A percentile compares a stretch with the other conserved stretches of the same genome.
phyloP scores from a whole-genome alignment of 2,888 invertebrate species.

The Apocheima hispidaria region DNA sequence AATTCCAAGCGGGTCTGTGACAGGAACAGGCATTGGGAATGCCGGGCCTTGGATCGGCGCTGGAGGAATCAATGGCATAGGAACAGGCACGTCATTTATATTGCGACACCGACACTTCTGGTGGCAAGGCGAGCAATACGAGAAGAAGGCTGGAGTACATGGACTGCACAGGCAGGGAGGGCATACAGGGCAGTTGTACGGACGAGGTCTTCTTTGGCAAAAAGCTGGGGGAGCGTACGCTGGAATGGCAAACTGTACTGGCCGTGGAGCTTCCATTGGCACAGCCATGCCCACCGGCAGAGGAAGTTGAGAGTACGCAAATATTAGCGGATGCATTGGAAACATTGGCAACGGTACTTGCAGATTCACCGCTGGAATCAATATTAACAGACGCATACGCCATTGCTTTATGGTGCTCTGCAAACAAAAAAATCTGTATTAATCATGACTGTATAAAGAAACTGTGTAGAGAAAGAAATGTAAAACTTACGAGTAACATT shows the following conservation, averaged over 20 bases:
- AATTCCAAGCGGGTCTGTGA: constrained; percentile 4
- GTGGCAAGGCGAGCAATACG: constrained; percentile 75
- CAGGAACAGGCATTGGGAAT: constrained; percentile 19
- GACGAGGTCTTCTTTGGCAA: constrained; percentile 44
- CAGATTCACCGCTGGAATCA: constrained; percentile 40
- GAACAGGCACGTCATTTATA: constrained; percentile 52
- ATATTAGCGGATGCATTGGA: constrained; percentile 32
- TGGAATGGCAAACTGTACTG: constrained; percentile 61
- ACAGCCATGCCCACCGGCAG: constrained; percentile 29
- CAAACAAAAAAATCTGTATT: constrained; percentile 25
- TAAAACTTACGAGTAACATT: constrained; percentile 58
- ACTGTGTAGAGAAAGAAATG: not conserved
- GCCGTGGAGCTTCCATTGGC: constrained; percentile 44
- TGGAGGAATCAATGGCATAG: constrained; percentile 49
- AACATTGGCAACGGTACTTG: constrained; percentile 48
- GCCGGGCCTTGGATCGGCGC: constrained; percentile 24
- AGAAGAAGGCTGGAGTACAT: constrained; percentile 74
- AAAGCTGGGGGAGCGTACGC: constrained; percentile 47
- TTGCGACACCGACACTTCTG: constrained; percentile 67
- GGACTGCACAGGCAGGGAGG: constrained; percentile 73
- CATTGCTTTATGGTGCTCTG: constrained; percentile 47
- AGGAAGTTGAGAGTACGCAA: constrained; percentile 35
- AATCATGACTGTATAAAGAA: not conserved
- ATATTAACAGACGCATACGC: constrained; percentile 40
- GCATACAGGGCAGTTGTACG: constrained; percentile 66